Evolutionary conservation across 2,888 invertebrate genomes (phyloP), one percentile per base, ranked within the genome.

Genomic region (Philhelius pedissequus): DNA sequence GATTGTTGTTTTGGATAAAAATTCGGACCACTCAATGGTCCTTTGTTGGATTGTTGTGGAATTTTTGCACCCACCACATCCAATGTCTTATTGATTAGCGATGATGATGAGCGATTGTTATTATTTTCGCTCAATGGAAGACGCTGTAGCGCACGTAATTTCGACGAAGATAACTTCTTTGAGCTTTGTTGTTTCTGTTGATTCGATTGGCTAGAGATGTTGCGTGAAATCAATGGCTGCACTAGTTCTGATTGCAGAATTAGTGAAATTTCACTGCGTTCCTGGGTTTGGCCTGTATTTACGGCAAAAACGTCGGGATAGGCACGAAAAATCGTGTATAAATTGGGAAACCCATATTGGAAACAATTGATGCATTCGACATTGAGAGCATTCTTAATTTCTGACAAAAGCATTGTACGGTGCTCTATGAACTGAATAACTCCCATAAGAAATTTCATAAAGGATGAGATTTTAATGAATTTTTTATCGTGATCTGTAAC

Each of bases 261-360:
- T 0, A 92, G 73, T 0, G 89, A 86, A 6, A 92, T 87, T 78
- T 90, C 90, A 58, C 90, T 89, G 15, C 89, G 89, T 30, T 91
- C 90, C 70, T 90, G 89, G 1, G 89, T 87, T 27, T 88, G 74
- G 6, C 89, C 90, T 40, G 86, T 69, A 66, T 88, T 89, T 6
- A 90, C 50, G 0, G 88, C 84, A 66, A 92, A 92, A 13, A 92
- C 88, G 87, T 92, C 92, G 1, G 89, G 88, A 73, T 90, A 90
- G 0, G 91, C 90, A 54, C 88, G 87, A 66, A 92, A 84, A 11
- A 92, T 75, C 3, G 90, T 87, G 58, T 89, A 89, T 3, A 92
- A 77, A 87, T 91, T 92, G 4, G 92, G 91, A 86, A 89, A 92
- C 11, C 84, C 84, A 20, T 80, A 80, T 22, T 84, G 75, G 18